These are phyloP conservation scores for Camelus dromedarius DNA, from an alignment of 2,113 vertebrate species.

Conservation along the genomic window DNA sequence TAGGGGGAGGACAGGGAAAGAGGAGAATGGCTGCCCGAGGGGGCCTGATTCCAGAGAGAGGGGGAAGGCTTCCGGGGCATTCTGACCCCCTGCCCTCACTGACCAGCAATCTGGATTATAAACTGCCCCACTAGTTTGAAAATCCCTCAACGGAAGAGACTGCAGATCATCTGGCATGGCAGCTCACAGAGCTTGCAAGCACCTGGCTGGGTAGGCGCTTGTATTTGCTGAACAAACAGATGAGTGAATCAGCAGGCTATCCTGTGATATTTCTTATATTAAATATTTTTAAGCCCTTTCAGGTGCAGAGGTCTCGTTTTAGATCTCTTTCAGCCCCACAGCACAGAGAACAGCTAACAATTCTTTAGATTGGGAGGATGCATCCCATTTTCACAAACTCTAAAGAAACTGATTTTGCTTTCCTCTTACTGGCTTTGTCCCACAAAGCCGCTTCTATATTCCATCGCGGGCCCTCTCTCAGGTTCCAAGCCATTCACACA, in stretches of 20 bases:
- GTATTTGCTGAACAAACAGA: slow-evolving; percentile 66
- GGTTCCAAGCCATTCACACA: not conserved
- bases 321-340: not conserved
- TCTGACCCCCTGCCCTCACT: not conserved
- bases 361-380: not conserved
- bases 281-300: slow-evolving; percentile 25
- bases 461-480: not conserved
- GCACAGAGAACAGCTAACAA: not conserved
- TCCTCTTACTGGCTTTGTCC: not conserved
- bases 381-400: not conserved
- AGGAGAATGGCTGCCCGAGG: not conserved
- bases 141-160: not conserved
- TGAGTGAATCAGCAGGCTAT: not conserved
- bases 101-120: slow-evolving; percentile 18
- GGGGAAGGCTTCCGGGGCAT: not conserved
- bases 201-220: not conserved
- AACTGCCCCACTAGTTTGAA: not conserved
- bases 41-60: not conserved
- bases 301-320: slow-evolving; percentile 27
- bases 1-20: not conserved
- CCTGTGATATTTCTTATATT: slow-evolving; percentile 28
- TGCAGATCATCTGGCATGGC: not conserved
- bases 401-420: not conserved
- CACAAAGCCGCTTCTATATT: not conserved
- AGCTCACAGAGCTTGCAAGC: not conserved